phyloP scores from a whole-genome alignment of 2,113 vertebrate species.

The Hemibagrus wyckioides region DNA sequence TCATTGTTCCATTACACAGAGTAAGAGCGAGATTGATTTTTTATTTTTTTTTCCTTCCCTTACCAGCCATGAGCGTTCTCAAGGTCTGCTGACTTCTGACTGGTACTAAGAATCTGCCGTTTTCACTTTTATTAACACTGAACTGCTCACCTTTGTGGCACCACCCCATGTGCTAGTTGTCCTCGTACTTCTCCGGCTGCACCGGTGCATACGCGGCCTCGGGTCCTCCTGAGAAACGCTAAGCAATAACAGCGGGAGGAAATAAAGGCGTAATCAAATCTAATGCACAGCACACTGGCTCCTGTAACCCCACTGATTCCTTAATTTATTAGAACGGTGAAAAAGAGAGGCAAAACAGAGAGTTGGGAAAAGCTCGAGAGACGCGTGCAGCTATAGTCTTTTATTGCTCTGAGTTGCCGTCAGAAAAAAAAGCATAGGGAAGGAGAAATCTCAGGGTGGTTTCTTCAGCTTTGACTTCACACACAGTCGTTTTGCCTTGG shows the following conservation, averaged over 20 bases:
- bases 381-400: slow-evolving; percentile 63
- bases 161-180: slow-evolving; percentile 33
- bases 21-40: slow-evolving; percentile 42
- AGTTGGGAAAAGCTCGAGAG: slow-evolving; percentile 54
- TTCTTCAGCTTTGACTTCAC: slow-evolving; percentile 3
- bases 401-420: slow-evolving; percentile 68
- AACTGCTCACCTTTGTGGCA: slow-evolving; percentile 56
- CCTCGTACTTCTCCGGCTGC: slow-evolving; percentile 46
- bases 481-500: not conserved
- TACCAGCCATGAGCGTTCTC: slow-evolving; percentile 20
- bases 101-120: slow-evolving; percentile 35
- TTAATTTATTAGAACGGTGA: slow-evolving; percentile 73
- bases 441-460: slow-evolving; percentile 17
- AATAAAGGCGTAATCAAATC: slow-evolving; percentile 74
- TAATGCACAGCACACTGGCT: slow-evolving; percentile 67
- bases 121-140: slow-evolving; percentile 62
- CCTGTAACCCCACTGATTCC: slow-evolving; percentile 66
- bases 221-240: slow-evolving; percentile 62
- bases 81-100: slow-evolving; percentile 40
- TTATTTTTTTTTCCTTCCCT: slow-evolving; percentile 2
- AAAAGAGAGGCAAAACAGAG: slow-evolving; percentile 55
- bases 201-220: slow-evolving; percentile 45
- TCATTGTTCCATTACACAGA: slow-evolving; percentile 36
- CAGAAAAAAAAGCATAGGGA: slow-evolving; percentile 31
- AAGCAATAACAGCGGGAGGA: slow-evolving; percentile 71